Percentiles rank a stretch among this genome's conserved stretches.
These are phyloP conservation scores for Neodiprion pinetum DNA, from an alignment of 1,140 invertebrate species.

Conservation along the genomic window DNA sequence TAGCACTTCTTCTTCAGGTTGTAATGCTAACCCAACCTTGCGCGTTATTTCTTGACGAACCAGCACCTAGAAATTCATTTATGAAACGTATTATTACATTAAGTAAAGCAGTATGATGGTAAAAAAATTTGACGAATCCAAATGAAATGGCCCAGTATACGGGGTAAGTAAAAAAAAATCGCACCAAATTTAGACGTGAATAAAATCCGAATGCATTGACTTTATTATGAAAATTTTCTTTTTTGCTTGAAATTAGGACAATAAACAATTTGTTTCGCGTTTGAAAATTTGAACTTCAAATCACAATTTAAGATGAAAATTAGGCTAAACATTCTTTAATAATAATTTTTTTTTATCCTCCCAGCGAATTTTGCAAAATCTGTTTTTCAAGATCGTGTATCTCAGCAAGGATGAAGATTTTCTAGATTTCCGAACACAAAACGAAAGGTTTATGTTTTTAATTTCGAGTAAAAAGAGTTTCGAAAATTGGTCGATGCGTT, in stretches of 20 bases:
- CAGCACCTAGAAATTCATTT: slow-evolving; percentile 69
- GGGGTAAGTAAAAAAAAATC: neutral
- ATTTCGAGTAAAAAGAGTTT: too few species aligned
- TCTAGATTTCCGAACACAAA: too few species aligned
- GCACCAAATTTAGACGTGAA: neutral
- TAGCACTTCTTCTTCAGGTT: slow-evolving; percentile 88
- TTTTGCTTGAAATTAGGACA: slow-evolving; percentile 28
- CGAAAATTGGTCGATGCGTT: too few species aligned
- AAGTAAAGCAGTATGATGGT: neutral
- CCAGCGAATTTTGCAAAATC: too few species aligned
- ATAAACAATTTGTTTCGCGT: slow-evolving; percentile 10
- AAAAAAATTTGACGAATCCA: neutral
- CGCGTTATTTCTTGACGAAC: slow-evolving; percentile 86
- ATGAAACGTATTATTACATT: neutral
- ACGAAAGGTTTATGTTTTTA: too few species aligned
- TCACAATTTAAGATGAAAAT: too few species aligned
- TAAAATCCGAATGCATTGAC: neutral
- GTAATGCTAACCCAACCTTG: slow-evolving; percentile 84
- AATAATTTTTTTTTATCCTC: too few species aligned
- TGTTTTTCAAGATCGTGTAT: too few species aligned
- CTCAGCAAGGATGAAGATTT: too few species aligned
- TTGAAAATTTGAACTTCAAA: too few species aligned
- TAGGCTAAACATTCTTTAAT: too few species aligned
- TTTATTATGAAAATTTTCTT: slow-evolving; percentile 17
- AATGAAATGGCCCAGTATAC: neutral